Percentiles rank a stretch among this genome's conserved stretches.
Conservation (phyloP, 2,113 vertebrate genomes). For the Salvelinus sp. region DNA sequence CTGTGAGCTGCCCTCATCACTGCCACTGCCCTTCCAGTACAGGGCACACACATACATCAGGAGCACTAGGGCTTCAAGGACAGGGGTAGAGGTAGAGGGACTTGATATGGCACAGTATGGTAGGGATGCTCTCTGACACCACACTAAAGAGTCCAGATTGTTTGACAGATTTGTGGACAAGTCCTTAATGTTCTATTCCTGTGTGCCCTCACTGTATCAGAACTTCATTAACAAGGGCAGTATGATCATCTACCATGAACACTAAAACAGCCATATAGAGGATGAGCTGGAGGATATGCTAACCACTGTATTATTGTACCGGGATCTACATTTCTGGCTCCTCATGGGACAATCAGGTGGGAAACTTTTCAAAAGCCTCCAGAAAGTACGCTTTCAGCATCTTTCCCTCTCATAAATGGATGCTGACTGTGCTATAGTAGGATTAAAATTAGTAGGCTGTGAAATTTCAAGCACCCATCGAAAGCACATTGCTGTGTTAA, state of each 20-base stretch:
- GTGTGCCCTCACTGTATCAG: too few relatives aligned
- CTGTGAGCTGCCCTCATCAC: conserved; percentile 40
- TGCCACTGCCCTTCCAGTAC: conserved; percentile 18
- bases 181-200: too few relatives aligned
- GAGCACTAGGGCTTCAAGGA: too few relatives aligned
- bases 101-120: too few relatives aligned
- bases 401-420: not conserved
- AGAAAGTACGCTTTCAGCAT: conserved; percentile 19
- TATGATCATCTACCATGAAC: not conserved
- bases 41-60: not conserved
- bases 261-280: not conserved
- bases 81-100: too few relatives aligned
- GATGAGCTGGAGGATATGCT: too few relatives aligned
- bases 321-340: not conserved
- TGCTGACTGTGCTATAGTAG: conserved; percentile 48
- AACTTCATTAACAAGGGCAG: not conserved
- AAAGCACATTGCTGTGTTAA: conserved; percentile 3
- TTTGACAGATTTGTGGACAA: too few relatives aligned
- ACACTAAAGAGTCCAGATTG: too few relatives aligned
- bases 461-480: conserved; percentile 36
- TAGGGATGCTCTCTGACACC: too few relatives aligned
- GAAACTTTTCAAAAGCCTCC: not conserved
- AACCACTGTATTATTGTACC: too few relatives aligned
- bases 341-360: not conserved
- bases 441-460: conserved; percentile 51